Percentiles rank a stretch among this genome's conserved stretches.
Evolutionary conservation across 2,113 vertebrate species (phyloP).

Genomic region (Polypterus bichir): DNA sequence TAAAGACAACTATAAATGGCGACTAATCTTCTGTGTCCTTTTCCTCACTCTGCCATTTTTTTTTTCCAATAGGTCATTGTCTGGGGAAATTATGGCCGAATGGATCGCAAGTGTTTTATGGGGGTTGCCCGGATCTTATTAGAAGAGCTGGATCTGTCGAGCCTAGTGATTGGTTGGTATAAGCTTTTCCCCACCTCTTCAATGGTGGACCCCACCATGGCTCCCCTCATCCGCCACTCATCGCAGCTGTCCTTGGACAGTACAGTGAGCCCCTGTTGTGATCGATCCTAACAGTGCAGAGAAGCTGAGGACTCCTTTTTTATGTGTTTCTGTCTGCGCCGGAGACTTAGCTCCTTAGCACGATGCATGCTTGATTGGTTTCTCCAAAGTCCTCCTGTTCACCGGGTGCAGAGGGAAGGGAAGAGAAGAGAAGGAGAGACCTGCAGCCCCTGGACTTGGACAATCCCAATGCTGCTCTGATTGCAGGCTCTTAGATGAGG

Average conservation of each 20-base stretch:
- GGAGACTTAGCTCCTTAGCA: conserved; percentile 44
- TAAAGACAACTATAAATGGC: neutral
- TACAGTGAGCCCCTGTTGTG: conserved; percentile 86
- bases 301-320: conserved; percentile 30
- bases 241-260: conserved; percentile 96
- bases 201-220: conserved; percentile 89
- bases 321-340: conserved; percentile 43
- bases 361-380: conserved; percentile 46
- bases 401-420: conserved; percentile 37
- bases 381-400: conserved; percentile 31
- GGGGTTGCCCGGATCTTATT: conserved; percentile 86
- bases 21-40: conserved; percentile 3
- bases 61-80: conserved; percentile 71
- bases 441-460: conserved; percentile 34
- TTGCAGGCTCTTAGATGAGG: neutral
- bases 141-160: conserved; percentile 93
- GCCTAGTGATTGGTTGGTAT: conserved; percentile 93
- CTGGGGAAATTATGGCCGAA: conserved; percentile 94
- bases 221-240: conserved; percentile 84
- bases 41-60: conserved; percentile 15
- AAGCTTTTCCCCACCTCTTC: conserved; percentile 98
- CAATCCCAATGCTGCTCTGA: conserved; percentile 29
- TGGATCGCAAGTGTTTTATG: conserved; percentile 98
- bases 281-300: conserved; percentile 69
- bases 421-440: conserved; percentile 47